phyloP scores from a whole-genome alignment of 2,113 vertebrate species.

The Geococcyx californianus region DNA sequence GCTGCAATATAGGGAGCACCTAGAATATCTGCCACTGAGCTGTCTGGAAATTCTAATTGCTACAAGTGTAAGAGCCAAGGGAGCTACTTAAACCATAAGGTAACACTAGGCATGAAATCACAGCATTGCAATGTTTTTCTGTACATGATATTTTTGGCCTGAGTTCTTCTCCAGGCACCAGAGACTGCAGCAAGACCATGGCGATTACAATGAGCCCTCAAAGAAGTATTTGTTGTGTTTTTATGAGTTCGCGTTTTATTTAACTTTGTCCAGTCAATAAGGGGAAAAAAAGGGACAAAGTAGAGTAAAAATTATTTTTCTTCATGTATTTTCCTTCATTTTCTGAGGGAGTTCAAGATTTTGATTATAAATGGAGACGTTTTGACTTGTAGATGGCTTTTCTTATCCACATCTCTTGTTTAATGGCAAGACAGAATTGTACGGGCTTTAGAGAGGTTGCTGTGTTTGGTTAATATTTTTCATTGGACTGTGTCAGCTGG shows the following conservation, averaged over 20 bases:
- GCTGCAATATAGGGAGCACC: not conserved
- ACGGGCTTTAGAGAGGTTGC: not conserved
- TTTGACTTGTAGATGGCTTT: not conserved
- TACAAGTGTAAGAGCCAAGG: constrained; percentile 9
- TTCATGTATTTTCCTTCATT: not conserved
- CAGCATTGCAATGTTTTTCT: constrained; percentile 7
- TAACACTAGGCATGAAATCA: constrained; percentile 48
- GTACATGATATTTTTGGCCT: constrained; percentile 29
- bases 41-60: constrained; percentile 55
- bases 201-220: not conserved
- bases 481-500: not conserved
- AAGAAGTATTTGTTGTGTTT: not conserved
- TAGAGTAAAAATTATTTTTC: not conserved
- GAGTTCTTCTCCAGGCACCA: not conserved
- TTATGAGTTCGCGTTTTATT: not conserved
- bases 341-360: not conserved
- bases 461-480: not conserved
- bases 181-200: not conserved
- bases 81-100: constrained; percentile 42
- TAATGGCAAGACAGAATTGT: not conserved
- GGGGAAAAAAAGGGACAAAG: not conserved
- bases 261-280: not conserved
- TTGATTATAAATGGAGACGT: not conserved
- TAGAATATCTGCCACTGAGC: constrained; percentile 12
- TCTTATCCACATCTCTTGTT: not conserved